Conservation (phyloP, 23 tunicate species). For the Trididemnum nubilum region DNA sequence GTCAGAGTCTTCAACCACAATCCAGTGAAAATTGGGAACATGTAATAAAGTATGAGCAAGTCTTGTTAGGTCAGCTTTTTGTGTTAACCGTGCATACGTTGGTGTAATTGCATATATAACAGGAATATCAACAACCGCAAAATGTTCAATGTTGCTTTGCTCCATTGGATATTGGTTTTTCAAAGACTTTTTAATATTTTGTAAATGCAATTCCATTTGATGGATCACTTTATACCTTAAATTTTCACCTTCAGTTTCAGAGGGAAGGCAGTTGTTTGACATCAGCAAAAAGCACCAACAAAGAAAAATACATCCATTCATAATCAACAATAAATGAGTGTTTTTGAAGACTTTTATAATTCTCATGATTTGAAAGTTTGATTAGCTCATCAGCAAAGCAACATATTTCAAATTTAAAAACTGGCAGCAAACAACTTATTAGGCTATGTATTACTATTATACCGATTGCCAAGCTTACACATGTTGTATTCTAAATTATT, state of each 20-base stretch:
- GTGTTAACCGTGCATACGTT: constrained; percentile 93
- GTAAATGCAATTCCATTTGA: neutral
- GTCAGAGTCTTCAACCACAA: constrained; percentile 87
- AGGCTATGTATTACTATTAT: too few species aligned
- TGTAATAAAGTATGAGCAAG: constrained; percentile 84
- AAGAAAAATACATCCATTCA: constrained; percentile 17
- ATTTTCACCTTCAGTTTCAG: neutral
- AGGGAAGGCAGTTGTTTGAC: neutral
- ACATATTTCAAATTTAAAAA: neutral
- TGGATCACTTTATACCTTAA: neutral
- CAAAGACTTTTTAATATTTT: constrained; percentile 23
- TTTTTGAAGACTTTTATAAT: neutral
- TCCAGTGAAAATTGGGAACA: constrained; percentile 93
- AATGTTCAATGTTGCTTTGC: neutral
- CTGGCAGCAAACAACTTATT: neutral
- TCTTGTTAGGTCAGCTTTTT: constrained; percentile 93
- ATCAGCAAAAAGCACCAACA: constrained; percentile 25
- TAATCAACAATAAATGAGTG: neutral
- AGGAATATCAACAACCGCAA: constrained; percentile 29
- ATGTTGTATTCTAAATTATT: too few species aligned
- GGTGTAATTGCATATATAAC: constrained; percentile 88
- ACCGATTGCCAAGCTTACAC: too few species aligned
- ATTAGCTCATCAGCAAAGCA: too few species aligned
- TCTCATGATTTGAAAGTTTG: too few species aligned
- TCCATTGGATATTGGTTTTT: constrained; percentile 31